Evolutionary conservation across 2,888 invertebrate genomes (phyloP), one percentile per base, ranked within the genome.

Genomic region (Euphydryas editha): DNA sequence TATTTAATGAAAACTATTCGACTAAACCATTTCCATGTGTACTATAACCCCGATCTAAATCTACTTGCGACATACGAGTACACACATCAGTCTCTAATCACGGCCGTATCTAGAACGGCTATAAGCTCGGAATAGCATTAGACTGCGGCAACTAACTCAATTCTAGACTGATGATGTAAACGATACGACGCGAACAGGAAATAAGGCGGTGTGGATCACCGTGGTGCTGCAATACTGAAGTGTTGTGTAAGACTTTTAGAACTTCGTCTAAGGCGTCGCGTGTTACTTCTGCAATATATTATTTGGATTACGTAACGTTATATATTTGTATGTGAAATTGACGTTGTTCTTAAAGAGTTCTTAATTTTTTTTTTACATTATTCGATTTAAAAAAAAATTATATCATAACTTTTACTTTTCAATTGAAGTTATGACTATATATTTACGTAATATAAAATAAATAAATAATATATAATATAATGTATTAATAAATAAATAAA

Each of bases 131-230:
- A 44, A 66, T 60, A 51, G 69, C 59, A 44, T 64, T 57, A 57
- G 42, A 57, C 57, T 61, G 57, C 62, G 24, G 65, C 51, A 61
- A 57, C 62, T 66, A 69, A 69, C 69, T 69, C 69, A 62, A 66
- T 69, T 69, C 47, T 49, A 57, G 59, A 55, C 47, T 59, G 62
- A 62, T 56, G 63, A 56, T 57, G 49, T 49, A 49, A 62, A 59
- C 59, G 59, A 56, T 51, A 59, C 51, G 59, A 59, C 59, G 66
- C 57, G 65, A 44, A 62, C 65, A 47, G 68, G 68, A 69, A 69
- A 69, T 66, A 37, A 60, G 62, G 66, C 57, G 62, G 69, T 69
- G 61, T 39, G 69, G 62, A 51, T 39, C 20, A 55, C 55, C 55
- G 37, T 58, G 63, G 54, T 36, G 51, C 46, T 47, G 49, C 58